Conservation (phyloP, 2,113 vertebrate species). For the Bos javanicus region DNA sequence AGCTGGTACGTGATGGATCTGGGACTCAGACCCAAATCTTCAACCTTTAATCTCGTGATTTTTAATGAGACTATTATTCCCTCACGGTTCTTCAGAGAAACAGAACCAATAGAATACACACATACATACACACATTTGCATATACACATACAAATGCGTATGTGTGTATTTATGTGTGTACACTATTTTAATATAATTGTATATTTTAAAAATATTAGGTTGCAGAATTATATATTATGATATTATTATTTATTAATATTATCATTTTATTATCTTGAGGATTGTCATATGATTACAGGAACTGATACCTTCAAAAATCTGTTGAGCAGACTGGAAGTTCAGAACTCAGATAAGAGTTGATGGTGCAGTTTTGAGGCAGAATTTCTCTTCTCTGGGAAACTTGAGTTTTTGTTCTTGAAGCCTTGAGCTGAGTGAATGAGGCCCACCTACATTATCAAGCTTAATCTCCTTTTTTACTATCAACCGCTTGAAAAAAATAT, state of each 20-base stretch:
- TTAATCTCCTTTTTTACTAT: background rate
- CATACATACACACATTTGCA: background rate
- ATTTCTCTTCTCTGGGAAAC: background rate
- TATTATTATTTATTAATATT: background rate
- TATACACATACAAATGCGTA: background rate
- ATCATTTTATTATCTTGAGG: background rate
- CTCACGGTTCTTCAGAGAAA: background rate
- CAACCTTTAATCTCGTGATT: background rate
- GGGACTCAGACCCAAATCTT: background rate
- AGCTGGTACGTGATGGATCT: background rate
- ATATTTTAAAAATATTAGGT: background rate
- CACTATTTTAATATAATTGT: background rate
- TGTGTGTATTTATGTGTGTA: too few relatives aligned
- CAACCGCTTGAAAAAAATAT: background rate
- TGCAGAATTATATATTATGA: background rate
- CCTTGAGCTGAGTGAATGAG: background rate
- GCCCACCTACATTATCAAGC: background rate
- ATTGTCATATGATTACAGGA: background rate
- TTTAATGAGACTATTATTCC: background rate
- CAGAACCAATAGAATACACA: background rate
- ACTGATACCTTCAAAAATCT: background rate
- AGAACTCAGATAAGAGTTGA: background rate
- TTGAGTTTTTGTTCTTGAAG: background rate
- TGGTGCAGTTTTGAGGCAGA: background rate
- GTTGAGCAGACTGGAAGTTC: background rate